phyloP scores from a whole-genome alignment of 2,797 vertebrate genomes.

The Silurus aristotelis region DNA sequence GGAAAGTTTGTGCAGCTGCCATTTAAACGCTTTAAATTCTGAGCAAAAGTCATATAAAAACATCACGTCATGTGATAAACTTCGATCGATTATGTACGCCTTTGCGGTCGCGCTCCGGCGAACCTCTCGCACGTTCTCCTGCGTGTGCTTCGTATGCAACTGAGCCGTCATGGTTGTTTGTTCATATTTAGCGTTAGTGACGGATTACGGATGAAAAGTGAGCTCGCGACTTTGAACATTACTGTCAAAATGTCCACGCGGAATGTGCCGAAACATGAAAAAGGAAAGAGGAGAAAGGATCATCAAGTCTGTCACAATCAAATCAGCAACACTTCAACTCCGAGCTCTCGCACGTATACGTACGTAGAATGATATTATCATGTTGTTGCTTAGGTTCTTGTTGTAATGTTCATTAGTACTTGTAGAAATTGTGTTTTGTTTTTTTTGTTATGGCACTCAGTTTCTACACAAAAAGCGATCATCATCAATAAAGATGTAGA shows the following conservation, averaged over 20 bases:
- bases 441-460: neutral
- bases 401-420: neutral
- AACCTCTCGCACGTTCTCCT: neutral
- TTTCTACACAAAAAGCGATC: neutral
- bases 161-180: neutral
- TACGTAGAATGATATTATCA: neutral
- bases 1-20: neutral
- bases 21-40: constrained; percentile 3
- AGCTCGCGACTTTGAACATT: constrained; percentile 4
- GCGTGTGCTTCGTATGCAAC: neutral
- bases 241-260: constrained; percentile 16
- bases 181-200: neutral
- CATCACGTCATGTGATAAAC: constrained; percentile 22
- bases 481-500: neutral
- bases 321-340: constrained; percentile 26
- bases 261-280: neutral
- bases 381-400: neutral
- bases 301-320: constrained; percentile 21
- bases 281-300: neutral
- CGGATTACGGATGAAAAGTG: neutral
- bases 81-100: neutral
- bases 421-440: neutral
- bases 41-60: neutral
- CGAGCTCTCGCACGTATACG: neutral
- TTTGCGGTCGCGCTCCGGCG: neutral